These are phyloP conservation scores for Limnephilus auricula DNA, from an alignment of 2,888 invertebrate genomes.

Conservation along the genomic window DNA sequence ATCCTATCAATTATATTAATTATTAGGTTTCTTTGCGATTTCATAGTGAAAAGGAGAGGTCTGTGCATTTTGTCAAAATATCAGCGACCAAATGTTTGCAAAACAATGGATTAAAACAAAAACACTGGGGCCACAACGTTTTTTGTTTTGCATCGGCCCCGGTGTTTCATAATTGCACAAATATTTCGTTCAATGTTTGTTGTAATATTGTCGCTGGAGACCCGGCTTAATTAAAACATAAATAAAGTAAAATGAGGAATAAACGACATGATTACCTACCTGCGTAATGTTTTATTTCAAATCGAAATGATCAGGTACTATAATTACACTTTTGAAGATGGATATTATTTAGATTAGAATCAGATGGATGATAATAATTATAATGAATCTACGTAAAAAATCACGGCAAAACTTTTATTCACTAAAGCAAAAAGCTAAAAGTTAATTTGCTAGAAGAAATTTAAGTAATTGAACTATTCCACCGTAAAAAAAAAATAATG, in stretches of 20 bases:
- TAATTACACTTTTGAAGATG: too few species aligned
- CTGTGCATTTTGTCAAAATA: too few species aligned
- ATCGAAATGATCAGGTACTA: not conserved
- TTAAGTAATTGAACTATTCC: not conserved
- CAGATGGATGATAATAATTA: not conserved
- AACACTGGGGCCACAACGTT: too few species aligned
- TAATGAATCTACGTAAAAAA: not conserved
- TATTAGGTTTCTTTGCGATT: not conserved
- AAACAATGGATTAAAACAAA: too few species aligned
- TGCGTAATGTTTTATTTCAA: not conserved
- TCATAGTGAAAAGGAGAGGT: not conserved
- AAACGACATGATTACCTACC: not conserved
- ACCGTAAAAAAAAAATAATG: not conserved
- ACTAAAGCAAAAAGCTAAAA: not conserved
- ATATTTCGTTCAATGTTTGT: too few species aligned
- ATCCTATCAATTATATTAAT: too few species aligned
- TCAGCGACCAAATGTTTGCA: too few species aligned
- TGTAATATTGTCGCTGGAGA: too few species aligned
- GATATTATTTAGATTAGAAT: not conserved
- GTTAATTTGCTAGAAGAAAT: not conserved
- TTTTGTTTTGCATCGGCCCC: too few species aligned
- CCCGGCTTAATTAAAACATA: too few species aligned
- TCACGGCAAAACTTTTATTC: not conserved
- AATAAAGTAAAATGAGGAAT: not conserved
- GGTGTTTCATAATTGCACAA: too few species aligned